Evolutionary conservation across 1,140 invertebrate species (phyloP).

Genomic region (Adoxophyes honmai): DNA sequence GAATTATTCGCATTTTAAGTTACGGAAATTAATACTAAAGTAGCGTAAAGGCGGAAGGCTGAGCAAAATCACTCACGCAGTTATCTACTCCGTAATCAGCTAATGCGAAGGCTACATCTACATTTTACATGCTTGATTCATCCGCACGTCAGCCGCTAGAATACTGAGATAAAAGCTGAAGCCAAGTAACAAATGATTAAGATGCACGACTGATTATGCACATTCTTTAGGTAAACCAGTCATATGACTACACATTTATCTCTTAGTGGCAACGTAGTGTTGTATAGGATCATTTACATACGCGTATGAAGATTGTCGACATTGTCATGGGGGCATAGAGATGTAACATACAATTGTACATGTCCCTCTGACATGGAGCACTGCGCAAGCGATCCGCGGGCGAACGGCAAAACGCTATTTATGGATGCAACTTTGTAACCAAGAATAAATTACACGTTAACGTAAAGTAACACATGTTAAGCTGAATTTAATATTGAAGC

Average conservation of each 20-base stretch:
- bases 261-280: not conserved
- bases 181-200: constrained; percentile 8
- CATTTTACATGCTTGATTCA: constrained; percentile 13
- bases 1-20: too few relatives aligned
- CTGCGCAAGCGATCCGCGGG: not conserved
- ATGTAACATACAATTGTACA: not conserved
- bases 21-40: not conserved
- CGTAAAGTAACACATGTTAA: too few relatives aligned
- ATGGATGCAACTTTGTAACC: not conserved
- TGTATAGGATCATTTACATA: constrained; percentile 3
- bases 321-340: not conserved
- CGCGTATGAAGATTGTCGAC: constrained; percentile 6
- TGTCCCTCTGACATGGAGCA: not conserved
- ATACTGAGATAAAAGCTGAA: not conserved
- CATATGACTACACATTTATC: constrained; percentile 7
- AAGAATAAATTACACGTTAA: not conserved
- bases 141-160: constrained; percentile 9
- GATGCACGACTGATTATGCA: constrained; percentile 15
- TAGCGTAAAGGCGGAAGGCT: constrained; percentile 4
- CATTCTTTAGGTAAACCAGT: constrained; percentile 5
- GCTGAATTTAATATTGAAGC: not conserved
- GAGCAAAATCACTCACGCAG: constrained; percentile 10
- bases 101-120: constrained; percentile 14
- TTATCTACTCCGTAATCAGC: constrained; percentile 11
- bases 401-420: not conserved